Conservation (phyloP, 2,797 vertebrate genomes). For the Sciurus vulgaris region DNA sequence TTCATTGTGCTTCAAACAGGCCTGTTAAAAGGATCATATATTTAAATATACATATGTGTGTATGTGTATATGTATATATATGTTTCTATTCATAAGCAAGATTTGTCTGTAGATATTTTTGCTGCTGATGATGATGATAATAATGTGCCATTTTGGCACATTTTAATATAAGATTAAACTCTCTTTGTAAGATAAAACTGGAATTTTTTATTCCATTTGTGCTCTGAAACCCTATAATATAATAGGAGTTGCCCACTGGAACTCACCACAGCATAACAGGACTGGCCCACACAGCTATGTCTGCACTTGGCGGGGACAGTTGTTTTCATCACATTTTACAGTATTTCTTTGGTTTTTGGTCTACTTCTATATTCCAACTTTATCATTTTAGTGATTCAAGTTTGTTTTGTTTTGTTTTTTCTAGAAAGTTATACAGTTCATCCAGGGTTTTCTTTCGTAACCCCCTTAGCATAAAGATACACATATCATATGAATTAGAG, state of each 20-base stretch:
- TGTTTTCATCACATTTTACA: not conserved
- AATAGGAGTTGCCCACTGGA: not conserved
- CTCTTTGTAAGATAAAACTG: not conserved
- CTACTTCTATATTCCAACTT: not conserved
- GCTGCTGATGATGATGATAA: not conserved
- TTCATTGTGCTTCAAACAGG: not conserved
- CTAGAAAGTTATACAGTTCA: not conserved
- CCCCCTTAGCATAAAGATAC: not conserved
- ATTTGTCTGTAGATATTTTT: not conserved
- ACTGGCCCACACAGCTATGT: not conserved
- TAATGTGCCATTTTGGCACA: not conserved
- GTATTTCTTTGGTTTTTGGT: not conserved
- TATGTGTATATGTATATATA: too few relatives aligned
- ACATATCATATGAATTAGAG: not conserved
- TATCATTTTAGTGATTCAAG: not conserved
- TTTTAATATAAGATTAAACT: not conserved
- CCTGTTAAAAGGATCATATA: not conserved
- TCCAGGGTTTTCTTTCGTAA: not conserved
- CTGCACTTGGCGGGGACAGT: not conserved
- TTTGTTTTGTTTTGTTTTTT: not conserved
- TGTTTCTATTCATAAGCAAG: not conserved
- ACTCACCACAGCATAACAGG: not conserved
- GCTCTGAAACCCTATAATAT: not conserved
- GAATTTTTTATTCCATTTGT: not conserved
- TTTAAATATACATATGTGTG: too few relatives aligned